Evolutionary conservation across 92 coral and sea anemone species (phyloP), one percentile per base, ranked within the genome.

Genomic region (Siderastrea radians): DNA sequence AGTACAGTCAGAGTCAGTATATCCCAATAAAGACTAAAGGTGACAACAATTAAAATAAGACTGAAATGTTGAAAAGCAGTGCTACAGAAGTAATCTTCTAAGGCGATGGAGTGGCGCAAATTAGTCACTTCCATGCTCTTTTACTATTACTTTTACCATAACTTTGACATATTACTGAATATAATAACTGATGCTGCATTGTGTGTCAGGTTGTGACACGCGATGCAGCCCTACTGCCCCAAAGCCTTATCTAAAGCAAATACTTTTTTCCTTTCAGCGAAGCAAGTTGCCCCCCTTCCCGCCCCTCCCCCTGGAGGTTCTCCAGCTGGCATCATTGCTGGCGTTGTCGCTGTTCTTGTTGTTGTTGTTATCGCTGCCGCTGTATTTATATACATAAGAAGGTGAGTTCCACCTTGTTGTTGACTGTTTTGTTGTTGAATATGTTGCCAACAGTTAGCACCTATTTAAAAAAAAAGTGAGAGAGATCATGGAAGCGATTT

Each of bases 321-420:
- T 47, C 55, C 53, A 1, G 2, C 7, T 46, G 76, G 52, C 51
- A 74, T 59, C 47, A 72, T 65, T 66, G 78, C 75, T 1, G 50
- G 68, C 15, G 64, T 55, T 53, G 50, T 80, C 11, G 65, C 46
- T 19, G 72, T 66, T 43, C 63, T 88, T 15, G 7, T 82, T 3
- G 19, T 81, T 43, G 68, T n/a, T 10, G 45, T 88, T 2, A 12
- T 82, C n/a, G 67, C 68, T 49, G 50, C 74, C 7, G 76, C 75
- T 10, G 47, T 73, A 12, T 15, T 81, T 47, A 43, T 81, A 47
- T 59, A 72, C 65, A 70, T 70, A 15, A 7, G 65, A 59, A 59
- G 73, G 84, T 44, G 8, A 5, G 84, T 49, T 7, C 5, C 26
- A 9, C 7, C 47, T 14, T 3, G 71, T 7, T 9, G 13, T 3